These are phyloP conservation scores for Hydriomena furcata DNA, from an alignment of 2,888 invertebrate genomes.

Conservation along the genomic window DNA sequence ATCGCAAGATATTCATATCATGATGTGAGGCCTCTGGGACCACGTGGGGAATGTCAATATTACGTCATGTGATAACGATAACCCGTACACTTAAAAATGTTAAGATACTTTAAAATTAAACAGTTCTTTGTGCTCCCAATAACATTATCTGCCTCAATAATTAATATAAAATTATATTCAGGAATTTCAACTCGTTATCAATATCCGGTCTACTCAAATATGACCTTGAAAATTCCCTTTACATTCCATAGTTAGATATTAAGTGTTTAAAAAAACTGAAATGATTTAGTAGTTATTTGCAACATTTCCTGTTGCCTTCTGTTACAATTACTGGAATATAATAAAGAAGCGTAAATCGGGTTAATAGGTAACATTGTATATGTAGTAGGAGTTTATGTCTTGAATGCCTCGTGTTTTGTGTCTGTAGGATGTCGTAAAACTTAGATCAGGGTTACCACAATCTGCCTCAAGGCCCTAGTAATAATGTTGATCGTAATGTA, in stretches of 20 bases:
- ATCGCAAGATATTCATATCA: conserved; percentile 20
- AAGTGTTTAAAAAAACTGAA: neutral
- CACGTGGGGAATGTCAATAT: conserved; percentile 43
- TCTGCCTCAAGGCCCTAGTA: conserved; percentile 39
- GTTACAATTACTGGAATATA: too few relatives aligned
- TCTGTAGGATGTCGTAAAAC: conserved; percentile 48
- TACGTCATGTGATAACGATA: conserved; percentile 52
- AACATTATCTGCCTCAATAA: neutral
- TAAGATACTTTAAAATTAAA: conserved; percentile 5
- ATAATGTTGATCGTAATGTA: conserved; percentile 28
- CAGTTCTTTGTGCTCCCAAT: neutral
- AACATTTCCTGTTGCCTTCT: too few relatives aligned
- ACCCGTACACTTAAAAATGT: conserved; percentile 40
- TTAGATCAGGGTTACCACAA: conserved; percentile 44
- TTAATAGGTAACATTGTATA: conserved; percentile 17
- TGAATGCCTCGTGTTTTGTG: conserved; percentile 29
- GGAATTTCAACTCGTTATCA: neutral
- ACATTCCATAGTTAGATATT: neutral
- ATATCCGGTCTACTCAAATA: conserved; percentile 1
- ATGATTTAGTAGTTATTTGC: too few relatives aligned
- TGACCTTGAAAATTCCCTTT: neutral
- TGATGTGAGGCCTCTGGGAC: conserved; percentile 41
- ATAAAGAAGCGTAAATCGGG: conserved; percentile 2
- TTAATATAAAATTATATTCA: neutral
- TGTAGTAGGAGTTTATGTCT: conserved; percentile 17